Conservation (phyloP, 2,113 vertebrate species). For the Okapia johnstoni region DNA sequence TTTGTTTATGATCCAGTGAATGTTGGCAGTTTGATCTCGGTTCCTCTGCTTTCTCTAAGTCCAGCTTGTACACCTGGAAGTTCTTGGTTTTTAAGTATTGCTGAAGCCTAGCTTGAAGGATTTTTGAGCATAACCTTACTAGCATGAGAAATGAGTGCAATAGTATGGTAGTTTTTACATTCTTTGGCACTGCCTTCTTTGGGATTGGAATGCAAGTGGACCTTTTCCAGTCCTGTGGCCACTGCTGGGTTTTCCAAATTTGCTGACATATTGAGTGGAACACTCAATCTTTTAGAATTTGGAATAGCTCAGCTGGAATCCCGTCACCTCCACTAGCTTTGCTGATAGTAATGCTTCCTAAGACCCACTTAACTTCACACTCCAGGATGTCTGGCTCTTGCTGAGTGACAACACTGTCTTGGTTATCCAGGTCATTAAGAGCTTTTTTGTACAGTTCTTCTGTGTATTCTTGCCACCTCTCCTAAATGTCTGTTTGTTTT, state of each 20-base stretch:
- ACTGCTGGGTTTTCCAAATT: neutral
- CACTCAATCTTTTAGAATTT: neutral
- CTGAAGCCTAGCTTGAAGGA: neutral
- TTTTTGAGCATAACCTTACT: neutral
- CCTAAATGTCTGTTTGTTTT: neutral
- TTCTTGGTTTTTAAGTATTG: neutral
- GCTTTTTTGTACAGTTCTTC: neutral
- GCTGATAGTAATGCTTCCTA: neutral
- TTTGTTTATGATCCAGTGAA: neutral
- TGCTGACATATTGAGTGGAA: neutral
- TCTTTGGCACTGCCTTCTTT: neutral
- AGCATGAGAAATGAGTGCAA: neutral
- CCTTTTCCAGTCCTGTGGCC: neutral
- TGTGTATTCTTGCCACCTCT: neutral
- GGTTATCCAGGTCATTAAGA: neutral
- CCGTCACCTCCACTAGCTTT: neutral
- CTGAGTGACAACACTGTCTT: neutral
- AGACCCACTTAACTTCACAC: neutral
- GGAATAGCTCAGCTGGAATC: neutral
- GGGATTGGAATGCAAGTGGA: neutral
- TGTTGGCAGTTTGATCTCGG: neutral
- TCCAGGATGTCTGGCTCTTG: neutral
- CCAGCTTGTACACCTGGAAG: neutral
- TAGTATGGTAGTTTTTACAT: neutral
- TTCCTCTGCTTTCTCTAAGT: neutral